Base-by-base conservation (phyloP, 35 echinoderm and acorn worm genomes). In the Antedon bifida region DNA sequence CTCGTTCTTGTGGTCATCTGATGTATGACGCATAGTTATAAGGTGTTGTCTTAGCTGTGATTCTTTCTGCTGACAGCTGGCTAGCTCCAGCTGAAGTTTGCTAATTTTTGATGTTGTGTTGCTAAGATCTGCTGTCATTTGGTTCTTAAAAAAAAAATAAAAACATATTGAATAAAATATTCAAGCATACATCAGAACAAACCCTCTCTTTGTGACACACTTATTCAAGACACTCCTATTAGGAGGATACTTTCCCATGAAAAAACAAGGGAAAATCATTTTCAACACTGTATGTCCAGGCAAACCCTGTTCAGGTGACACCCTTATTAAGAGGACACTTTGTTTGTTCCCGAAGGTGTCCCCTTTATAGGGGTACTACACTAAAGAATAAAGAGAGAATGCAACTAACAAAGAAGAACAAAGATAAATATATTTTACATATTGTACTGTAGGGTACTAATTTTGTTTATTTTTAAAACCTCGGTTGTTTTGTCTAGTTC, bases 71-170 rank as follows among this genome's bases (percentile, higher is more conserved):
- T 99, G 90, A 1, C 85, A 64, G 0, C 85, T 83, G 9, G 90
- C 89, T 26, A 99, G 33, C 85, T 99, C 90, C 77, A 92, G 75
- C 79, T 99, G 95, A 1, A 99, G 77, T 28, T 82, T 75, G 46
- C 95, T 99, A 7, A 99, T 75, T 81, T 88, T 92, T 82, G 95
- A 85, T 13, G 95, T 99, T 38, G 88, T 78, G 31, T 92, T 90
- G 42, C 90, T 99, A 19, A 93, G 56, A 0, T 99, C 95, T 30
- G 95, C 86, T 30, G 91, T 93, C 87, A 99, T 36, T 33, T 92
- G 83, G 21, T 90, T 91, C 95, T 99, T 79, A 21, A 33, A 80
- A 85, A 39, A 75, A 31, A 42, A 4, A 80, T 13, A 80, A 8
- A 77, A 77, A 77, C n/a, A n/a, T n/a, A n/a, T n/a, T n/a, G 28